Evolutionary conservation across 2,113 vertebrate genomes (phyloP).

Genomic region (Hippopotamus amphibius): DNA sequence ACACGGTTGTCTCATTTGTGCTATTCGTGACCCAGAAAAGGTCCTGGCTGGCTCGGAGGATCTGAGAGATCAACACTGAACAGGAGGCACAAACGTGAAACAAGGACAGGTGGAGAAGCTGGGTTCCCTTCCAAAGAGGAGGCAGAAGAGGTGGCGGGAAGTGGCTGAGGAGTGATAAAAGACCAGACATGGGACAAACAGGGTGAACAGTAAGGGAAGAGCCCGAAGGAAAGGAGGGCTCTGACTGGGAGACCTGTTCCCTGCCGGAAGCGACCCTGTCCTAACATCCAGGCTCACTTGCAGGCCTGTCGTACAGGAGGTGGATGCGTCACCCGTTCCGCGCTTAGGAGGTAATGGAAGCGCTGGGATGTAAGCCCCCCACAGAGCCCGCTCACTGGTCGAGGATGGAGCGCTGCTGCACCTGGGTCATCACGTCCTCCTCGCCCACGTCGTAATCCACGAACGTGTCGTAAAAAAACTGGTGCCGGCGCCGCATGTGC

Average conservation of each 20-base stretch:
- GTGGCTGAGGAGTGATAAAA: no score
- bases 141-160: no score
- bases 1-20: not conserved
- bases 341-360: conserved; percentile 61
- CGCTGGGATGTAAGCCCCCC: conserved; percentile 53
- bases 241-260: conserved; percentile 35
- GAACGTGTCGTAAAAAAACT: no score
- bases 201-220: not conserved
- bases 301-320: conserved; percentile 53
- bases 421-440: conserved; percentile 96
- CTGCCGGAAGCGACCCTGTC: not conserved
- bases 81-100: no score
- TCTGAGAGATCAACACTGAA: no score
- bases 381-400: conserved; percentile 70
- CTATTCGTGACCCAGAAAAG: no score
- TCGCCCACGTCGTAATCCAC: conserved; percentile 94
- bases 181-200: no score
- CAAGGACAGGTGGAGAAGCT: no score
- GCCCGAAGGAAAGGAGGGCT: not conserved
- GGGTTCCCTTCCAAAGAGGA: no score
- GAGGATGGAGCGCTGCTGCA: conserved; percentile 90
- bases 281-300: not conserved
- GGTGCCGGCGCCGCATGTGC: no score
- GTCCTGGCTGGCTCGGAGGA: no score
- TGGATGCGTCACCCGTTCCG: not conserved